These are phyloP conservation scores for Ditylenchus weischeri DNA, from an alignment of 2,888 invertebrate genomes.

Conservation along the genomic window DNA sequence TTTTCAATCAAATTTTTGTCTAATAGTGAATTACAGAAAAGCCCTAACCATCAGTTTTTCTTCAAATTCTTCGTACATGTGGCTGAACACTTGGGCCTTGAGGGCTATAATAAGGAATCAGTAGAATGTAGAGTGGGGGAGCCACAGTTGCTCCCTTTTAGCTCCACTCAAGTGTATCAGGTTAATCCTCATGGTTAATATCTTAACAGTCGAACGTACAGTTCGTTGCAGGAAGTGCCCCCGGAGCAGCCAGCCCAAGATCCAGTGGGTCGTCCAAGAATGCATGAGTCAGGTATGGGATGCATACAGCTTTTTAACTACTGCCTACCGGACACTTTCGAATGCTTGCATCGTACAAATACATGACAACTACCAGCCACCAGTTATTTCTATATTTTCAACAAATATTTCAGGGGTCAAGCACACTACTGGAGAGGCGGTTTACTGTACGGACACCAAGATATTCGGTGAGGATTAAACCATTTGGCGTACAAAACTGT, in stretches of 20 bases:
- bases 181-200: conserved; percentile 24
- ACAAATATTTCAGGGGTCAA: too few relatives aligned
- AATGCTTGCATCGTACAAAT: too few relatives aligned
- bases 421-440: conserved; percentile 84
- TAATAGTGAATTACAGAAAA: conserved; percentile 58
- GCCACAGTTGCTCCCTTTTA: conserved; percentile 36
- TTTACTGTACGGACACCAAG: conserved; percentile 81
- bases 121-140: conserved; percentile 39
- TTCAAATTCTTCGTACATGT: conserved; percentile 64
- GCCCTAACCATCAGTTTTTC: conserved; percentile 70
- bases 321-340: too few relatives aligned
- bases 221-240: conserved; percentile 39
- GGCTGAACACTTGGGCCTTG: conserved; percentile 24
- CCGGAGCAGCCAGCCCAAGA: conserved; percentile 64
- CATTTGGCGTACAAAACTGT: too few relatives aligned
- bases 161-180: conserved; percentile 67
- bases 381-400: too few relatives aligned
- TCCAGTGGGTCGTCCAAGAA: conserved; percentile 76
- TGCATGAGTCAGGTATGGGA: conserved; percentile 77
- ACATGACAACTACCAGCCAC: too few relatives aligned
- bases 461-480: conserved; percentile 32
- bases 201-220: background rate
- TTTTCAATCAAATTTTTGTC: background rate
- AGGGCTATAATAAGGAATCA: conserved; percentile 8
- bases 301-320: too few relatives aligned